Conservation (phyloP, 2,797 vertebrate species). For the Sciurus carolinensis region DNA sequence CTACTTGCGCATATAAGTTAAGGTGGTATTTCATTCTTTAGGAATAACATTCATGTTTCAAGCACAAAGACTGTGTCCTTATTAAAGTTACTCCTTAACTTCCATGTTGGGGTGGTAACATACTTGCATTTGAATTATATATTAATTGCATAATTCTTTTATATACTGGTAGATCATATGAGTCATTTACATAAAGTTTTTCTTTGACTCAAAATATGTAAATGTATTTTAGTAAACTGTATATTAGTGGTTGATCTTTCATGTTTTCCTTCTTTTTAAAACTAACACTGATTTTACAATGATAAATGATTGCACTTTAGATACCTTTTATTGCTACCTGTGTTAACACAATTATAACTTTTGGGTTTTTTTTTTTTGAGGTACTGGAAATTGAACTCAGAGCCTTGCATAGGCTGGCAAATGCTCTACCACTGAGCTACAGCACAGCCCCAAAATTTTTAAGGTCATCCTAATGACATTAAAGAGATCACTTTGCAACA, state of each 20-base stretch:
- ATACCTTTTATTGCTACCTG: background rate
- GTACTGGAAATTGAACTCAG: too few relatives aligned
- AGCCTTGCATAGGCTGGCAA: too few relatives aligned
- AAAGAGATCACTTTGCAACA: background rate
- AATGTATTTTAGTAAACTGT: background rate
- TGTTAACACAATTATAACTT: background rate
- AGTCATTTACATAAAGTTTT: background rate
- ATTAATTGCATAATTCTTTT: background rate
- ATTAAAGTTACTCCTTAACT: background rate
- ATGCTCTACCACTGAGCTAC: too few relatives aligned
- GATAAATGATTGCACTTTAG: slow-evolving; percentile 4
- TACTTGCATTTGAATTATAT: background rate
- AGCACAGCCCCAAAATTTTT: background rate
- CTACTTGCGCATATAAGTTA: background rate
- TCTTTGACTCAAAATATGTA: background rate
- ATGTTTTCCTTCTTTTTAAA: background rate
- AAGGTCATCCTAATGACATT: background rate
- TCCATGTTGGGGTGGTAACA: background rate
- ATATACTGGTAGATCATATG: background rate
- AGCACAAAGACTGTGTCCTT: background rate
- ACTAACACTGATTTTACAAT: slow-evolving; percentile 27
- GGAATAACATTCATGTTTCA: background rate
- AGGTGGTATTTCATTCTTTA: background rate
- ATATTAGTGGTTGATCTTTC: slow-evolving; percentile 4
- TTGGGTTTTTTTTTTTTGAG: background rate